Percentiles rank a stretch among this genome's conserved stretches.
These are phyloP conservation scores for Poecilobothrus nobilitatus DNA, from an alignment of 2,888 invertebrate species.

Conservation along the genomic window DNA sequence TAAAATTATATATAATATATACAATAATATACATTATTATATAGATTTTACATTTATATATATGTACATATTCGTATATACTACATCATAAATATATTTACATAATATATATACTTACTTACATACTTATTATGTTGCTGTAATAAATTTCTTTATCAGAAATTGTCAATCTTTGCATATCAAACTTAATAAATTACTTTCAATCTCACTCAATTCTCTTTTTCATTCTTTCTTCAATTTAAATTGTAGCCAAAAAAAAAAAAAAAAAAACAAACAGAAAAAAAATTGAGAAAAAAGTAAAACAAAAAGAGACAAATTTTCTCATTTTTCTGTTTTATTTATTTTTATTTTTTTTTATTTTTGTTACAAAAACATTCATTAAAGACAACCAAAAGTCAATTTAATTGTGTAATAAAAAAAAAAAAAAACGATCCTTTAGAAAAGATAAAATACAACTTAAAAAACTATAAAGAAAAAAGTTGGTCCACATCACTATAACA, in stretches of 20 bases:
- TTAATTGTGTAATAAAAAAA: neutral
- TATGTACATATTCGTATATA: no score
- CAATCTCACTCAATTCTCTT: neutral
- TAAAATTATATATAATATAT: neutral
- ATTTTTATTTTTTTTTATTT: no score
- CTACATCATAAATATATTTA: no score
- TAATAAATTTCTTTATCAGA: neutral
- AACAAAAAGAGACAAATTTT: neutral
- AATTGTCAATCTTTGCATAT: constrained; percentile 1
- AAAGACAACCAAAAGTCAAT: constrained; percentile 6
- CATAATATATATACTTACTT: neutral
- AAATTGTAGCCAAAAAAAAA: neutral
- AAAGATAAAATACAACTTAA: neutral
- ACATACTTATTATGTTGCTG: neutral
- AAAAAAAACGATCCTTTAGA: neutral
- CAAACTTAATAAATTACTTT: constrained; percentile 4
- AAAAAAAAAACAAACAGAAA: neutral
- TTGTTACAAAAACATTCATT: neutral
- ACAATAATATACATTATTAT: no score
- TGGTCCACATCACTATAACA: no score
- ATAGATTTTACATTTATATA: no score
- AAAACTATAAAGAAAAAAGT: neutral
- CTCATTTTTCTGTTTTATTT: no score
- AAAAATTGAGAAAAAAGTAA: neutral
- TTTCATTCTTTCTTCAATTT: neutral